Evolutionary conservation across 2,113 vertebrate species (phyloP), one percentile per base, ranked within the genome.

Genomic region (Ceratotherium simum): DNA sequence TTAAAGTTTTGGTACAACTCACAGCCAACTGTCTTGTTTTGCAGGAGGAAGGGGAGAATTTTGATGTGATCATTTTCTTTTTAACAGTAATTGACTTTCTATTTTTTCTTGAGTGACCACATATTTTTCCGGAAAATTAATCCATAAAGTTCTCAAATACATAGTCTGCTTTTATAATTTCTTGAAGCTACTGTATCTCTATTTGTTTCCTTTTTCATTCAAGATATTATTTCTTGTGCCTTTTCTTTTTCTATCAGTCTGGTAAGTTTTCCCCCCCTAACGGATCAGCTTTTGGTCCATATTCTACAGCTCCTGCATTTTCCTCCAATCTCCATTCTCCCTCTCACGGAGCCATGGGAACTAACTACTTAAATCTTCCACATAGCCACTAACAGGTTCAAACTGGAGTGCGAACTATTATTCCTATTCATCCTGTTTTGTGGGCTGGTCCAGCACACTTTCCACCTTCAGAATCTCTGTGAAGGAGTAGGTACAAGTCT

Each of bases 1-100:
- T 82, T 78, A 25, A 91, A 56, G 12, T 87, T 92, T 95, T 84
- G 51, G 14, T 65, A 79, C 84, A 84, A 67, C 25, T 73, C 81
- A 90, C 42, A 78, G 86, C 60, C 85, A 93, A 95, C 33, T 82
- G 48, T 33, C 23, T 58, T 93, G 13, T 90, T 72, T 75, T 70
- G 51, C 54, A 29, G 13, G 27, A 12, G 14, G 14, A 2, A n/a
- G 6, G 21, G 12, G 6, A 58, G 3, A 36, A 60, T 58, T 85
- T 51, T 46, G 39, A 25, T 75, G 48, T 79, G 36, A 79, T 65
- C n/a, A 31, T 76, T 62, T 69, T 69, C 65, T 67, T 67, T 67
- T 88, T 87, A 83, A 76, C 4, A 83, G 51, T 72, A 14, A 81
- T 18, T 65, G 29, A 36, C 70, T 81, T 64, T 78, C 39, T 42